Conservation (phyloP, 2,113 vertebrate species). For the Falcunculus frontatus region DNA sequence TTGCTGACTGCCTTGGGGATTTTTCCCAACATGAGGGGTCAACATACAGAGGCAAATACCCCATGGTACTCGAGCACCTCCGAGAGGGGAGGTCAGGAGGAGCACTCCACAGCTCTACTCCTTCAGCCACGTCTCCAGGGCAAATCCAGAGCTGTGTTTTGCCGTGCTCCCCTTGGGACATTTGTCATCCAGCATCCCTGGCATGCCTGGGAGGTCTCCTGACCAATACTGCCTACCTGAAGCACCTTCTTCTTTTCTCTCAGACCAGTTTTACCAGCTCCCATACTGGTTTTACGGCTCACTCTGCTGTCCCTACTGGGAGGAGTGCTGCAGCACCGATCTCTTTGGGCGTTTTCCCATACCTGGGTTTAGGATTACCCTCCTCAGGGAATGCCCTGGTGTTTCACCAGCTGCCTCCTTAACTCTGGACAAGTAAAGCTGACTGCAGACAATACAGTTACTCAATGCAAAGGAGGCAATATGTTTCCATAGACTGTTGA, state of each 20-base stretch:
- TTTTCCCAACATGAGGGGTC: neutral
- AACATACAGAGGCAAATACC: neutral
- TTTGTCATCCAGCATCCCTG: neutral
- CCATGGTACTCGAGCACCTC: rapidly evolving
- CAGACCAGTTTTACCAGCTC: slow-evolving; percentile 45
- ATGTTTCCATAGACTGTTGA: neutral
- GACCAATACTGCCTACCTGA: neutral
- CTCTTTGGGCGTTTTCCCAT: neutral
- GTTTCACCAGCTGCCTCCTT: neutral
- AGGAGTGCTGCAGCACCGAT: neutral
- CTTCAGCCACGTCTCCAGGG: neutral
- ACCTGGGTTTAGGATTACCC: neutral
- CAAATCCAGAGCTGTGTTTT: neutral
- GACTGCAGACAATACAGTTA: neutral
- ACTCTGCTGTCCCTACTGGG: neutral
- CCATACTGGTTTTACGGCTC: neutral
- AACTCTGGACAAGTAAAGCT: neutral
- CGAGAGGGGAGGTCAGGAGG: neutral
- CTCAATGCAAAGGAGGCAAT: neutral
- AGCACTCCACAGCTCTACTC: neutral
- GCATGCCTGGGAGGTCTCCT: neutral
- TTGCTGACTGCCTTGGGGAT: neutral
- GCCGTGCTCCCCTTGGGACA: neutral
- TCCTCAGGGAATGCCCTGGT: neutral
- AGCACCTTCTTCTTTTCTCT: neutral